A percentile compares a stretch with the other conserved stretches of the same genome.
These are phyloP conservation scores for Scaptomyza reducta DNA, from an alignment of 2,888 invertebrate species.

Conservation along the genomic window DNA sequence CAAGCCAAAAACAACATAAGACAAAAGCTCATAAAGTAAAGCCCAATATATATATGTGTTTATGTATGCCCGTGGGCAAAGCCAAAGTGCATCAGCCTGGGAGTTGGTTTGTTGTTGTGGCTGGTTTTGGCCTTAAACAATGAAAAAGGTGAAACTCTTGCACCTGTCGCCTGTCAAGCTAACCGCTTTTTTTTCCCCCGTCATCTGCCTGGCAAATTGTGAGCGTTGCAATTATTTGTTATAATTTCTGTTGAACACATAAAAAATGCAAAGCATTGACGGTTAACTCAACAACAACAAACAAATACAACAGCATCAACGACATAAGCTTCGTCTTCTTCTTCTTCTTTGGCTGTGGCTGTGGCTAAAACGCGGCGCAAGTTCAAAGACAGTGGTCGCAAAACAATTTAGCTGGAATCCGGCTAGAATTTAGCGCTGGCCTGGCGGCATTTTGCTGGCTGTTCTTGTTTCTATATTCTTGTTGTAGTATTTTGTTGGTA, in stretches of 20 bases:
- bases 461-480: conserved; percentile 39
- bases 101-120: conserved; percentile 10
- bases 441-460: conserved; percentile 68
- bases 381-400: conserved; percentile 70
- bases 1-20: conserved; percentile 26
- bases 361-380: conserved; percentile 58
- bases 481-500: conserved; percentile 32
- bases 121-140: conserved; percentile 44
- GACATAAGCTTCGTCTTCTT: conserved; percentile 12
- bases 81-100: conserved; percentile 37
- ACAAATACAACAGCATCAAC: conserved; percentile 10
- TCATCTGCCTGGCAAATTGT: conserved; percentile 34
- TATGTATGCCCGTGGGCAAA: conserved; percentile 23
- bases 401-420: conserved; percentile 78
- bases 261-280: conserved; percentile 75
- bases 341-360: conserved; percentile 1
- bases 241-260: conserved; percentile 70
- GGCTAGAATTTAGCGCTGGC: conserved; percentile 77
- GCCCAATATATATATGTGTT: neutral
- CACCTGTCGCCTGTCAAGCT: conserved; percentile 63
- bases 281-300: conserved; percentile 33
- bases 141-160: conserved; percentile 62
- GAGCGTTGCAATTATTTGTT: conserved; percentile 74
- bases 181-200: neutral
- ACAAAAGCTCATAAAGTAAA: conserved; percentile 32